These are phyloP conservation scores for Pediacus dermestoides DNA, from an alignment of 2,888 invertebrate species.

Conservation along the genomic window DNA sequence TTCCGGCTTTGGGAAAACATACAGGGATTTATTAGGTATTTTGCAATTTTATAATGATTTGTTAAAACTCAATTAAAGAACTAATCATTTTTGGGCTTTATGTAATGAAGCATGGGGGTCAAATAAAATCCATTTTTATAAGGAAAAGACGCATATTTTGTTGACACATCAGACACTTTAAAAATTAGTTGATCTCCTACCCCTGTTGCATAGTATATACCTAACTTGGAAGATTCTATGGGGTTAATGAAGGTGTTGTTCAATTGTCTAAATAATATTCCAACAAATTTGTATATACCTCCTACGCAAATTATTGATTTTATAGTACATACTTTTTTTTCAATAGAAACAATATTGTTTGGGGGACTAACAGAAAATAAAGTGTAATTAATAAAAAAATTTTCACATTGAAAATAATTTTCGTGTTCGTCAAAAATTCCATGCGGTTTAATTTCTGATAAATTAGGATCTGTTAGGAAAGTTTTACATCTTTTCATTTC, in stretches of 20 bases:
- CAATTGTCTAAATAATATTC: slow-evolving; percentile 6
- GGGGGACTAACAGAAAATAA: slow-evolving; percentile 7
- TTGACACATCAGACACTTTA: slow-evolving; percentile 3
- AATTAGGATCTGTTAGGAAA: too few relatives aligned
- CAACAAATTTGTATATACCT: slow-evolving; percentile 7
- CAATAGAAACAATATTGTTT: slow-evolving; percentile 8
- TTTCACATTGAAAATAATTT: slow-evolving; percentile 8
- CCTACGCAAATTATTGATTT: slow-evolving; percentile 6
- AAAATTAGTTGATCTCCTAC: slow-evolving; percentile 6
- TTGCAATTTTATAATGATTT: too few relatives aligned
- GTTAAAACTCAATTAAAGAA: too few relatives aligned
- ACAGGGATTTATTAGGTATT: too few relatives aligned
- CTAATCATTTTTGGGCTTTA: too few relatives aligned
- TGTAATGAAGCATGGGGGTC: slow-evolving; percentile 7
- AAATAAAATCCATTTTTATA: slow-evolving; percentile 11
- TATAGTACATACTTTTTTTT: slow-evolving; percentile 6
- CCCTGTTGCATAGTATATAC: slow-evolving; percentile 8
- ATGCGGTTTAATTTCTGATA: background rate
- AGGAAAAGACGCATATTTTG: slow-evolving; percentile 7
- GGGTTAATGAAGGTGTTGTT: slow-evolving; percentile 8
- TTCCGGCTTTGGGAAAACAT: too few relatives aligned
- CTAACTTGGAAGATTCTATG: slow-evolving; percentile 10
- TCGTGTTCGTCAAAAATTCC: background rate
- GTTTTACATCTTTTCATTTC: too few relatives aligned
- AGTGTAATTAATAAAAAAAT: slow-evolving; percentile 5